Base-by-base conservation (phyloP, 2,113 vertebrate species). In the Poecilia latipinna region DNA sequence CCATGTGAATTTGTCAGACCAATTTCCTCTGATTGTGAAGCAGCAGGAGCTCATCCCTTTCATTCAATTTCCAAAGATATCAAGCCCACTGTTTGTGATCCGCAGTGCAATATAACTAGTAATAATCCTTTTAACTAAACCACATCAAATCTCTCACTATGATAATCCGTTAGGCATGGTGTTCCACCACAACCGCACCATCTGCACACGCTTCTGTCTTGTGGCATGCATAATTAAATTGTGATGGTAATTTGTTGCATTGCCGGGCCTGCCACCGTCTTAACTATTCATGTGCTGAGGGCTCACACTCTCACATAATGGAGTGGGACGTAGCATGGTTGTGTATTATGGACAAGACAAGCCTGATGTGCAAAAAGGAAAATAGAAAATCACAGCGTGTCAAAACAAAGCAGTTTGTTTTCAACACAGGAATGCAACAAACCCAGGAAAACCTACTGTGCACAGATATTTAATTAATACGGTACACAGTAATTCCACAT, bases 51-150 rank as follows among this genome's bases (percentile, higher is more conserved):
- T 86, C 66, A 72, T 79, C 61, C 57, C 26, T 64, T 88, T 85
- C 54, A 81, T 70, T 78, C 73, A 69, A 26, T 80, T 73, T 83
- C 71, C 62, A 75, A 84, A 86, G 83, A 82, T 67, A 89, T 68
- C 70, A 82, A 71, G 78, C 57, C 70, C 57, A 29, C 78, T 69
- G 83, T 91, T 88, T 80, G 57, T 77, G 75, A 68, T 80, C 79
- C 12, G 2, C 35, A 63, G 60, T 72, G 69, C 78, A 35, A 65
- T 33, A 70, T 74, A 86, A 88, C 84, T 79, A 84, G 74, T 89
- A 83, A 92, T 93, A 92, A 93, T 91, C 90, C 88, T 80, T 91
- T 92, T 91, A 91, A 89, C 86, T 91, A 92, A 92, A 90, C 90
- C 91, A 84, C 86, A 87, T 88, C 85, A 88, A 92, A 91, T 93